Evolutionary conservation across 2,113 vertebrate genomes (phyloP).

Genomic region (Orcinus orca): DNA sequence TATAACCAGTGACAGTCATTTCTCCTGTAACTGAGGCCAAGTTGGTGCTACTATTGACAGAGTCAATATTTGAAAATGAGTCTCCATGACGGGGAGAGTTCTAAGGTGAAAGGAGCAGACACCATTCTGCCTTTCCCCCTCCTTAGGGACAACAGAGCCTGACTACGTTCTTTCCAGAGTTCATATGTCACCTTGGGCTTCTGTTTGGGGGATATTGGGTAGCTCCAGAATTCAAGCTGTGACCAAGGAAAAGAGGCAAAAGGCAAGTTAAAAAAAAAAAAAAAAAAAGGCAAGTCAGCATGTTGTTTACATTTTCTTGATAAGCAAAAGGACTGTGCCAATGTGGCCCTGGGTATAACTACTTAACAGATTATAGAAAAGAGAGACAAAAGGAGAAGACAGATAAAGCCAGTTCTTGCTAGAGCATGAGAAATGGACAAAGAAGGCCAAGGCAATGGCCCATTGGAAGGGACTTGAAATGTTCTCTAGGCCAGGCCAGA

Average conservation of each 20-base stretch:
- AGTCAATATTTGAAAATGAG: background rate
- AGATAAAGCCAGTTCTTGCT: background rate
- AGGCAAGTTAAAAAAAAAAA: background rate
- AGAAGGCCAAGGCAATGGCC: background rate
- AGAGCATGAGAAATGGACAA: background rate
- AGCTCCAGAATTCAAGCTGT: constrained; percentile 19
- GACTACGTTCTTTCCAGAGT: background rate
- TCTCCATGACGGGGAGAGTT: background rate
- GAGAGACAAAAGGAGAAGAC: constrained; percentile 10
- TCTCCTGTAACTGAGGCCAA: background rate
- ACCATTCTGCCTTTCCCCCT: background rate
- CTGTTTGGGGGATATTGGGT: background rate
- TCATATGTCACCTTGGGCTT: background rate
- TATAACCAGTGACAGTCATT: background rate
- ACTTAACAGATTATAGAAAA: background rate
- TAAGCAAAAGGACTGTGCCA: background rate
- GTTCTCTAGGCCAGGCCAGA: background rate
- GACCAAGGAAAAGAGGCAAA: background rate
- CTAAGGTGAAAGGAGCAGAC: background rate
- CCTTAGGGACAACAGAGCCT: background rate
- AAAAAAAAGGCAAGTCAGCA: background rate
- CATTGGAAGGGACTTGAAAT: background rate
- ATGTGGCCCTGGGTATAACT: background rate
- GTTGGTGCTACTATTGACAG: background rate
- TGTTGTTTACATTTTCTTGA: constrained; percentile 26